Evolutionary conservation across 2,888 invertebrate genomes (phyloP).

Genomic region (Oxyscelio sp.): DNA sequence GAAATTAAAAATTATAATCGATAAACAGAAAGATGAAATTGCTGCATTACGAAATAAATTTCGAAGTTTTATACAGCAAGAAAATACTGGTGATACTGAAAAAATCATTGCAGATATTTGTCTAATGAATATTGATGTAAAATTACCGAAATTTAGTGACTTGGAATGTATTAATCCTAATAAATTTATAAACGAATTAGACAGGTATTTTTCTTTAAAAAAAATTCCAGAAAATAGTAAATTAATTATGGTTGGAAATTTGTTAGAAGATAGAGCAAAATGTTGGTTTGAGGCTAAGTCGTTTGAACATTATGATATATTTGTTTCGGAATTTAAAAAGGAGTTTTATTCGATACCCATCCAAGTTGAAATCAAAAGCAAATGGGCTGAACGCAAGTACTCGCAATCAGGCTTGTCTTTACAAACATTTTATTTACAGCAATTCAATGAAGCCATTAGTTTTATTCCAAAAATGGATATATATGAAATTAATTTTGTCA

Average conservation of each 20-base stretch:
- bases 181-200: conserved; percentile 13
- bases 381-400: not conserved
- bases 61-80: not conserved
- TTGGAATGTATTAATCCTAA: not conserved
- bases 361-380: not conserved
- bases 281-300: conserved; percentile 15
- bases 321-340: not conserved
- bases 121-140: conserved; percentile 8
- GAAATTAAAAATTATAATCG: not conserved
- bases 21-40: conserved; percentile 1
- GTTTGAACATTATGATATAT: not conserved
- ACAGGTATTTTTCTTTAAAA: conserved; percentile 17
- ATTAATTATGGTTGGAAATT: not conserved
- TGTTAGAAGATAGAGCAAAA: conserved; percentile 7
- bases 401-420: not conserved
- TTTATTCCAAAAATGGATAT: not conserved
- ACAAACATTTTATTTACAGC: not conserved
- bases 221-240: not conserved
- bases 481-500: not conserved
- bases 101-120: conserved; percentile 1
- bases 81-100: not conserved
- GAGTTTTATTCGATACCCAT: not conserved
- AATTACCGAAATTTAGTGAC: conserved; percentile 9
- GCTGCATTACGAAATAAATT: not conserved
- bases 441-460: not conserved